These are phyloP conservation scores for Sapayoa aenigma DNA, from an alignment of 2,113 vertebrate genomes.

Conservation along the genomic window DNA sequence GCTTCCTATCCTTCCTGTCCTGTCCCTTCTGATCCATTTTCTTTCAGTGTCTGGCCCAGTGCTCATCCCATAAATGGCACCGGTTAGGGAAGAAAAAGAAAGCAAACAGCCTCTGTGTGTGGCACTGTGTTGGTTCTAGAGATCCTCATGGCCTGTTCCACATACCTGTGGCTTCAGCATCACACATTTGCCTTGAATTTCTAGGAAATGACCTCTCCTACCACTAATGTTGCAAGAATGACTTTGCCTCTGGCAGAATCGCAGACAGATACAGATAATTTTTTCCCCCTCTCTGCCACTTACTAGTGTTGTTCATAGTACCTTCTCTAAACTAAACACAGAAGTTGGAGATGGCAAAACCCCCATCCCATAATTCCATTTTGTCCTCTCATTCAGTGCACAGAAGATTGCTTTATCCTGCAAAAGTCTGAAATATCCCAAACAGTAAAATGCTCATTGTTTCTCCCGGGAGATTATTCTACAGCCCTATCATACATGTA, in stretches of 20 bases:
- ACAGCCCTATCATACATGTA: not conserved
- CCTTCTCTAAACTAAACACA: not conserved
- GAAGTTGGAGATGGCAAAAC: not conserved
- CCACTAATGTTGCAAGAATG: not conserved
- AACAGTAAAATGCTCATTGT: slow-evolving; percentile 25
- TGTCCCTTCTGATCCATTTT: not conserved
- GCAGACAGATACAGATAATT: not conserved
- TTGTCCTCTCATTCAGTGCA: not conserved
- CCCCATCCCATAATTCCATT: not conserved
- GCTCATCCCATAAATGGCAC: not conserved
- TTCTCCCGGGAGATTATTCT: slow-evolving; percentile 15
- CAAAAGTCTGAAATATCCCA: slow-evolving; percentile 3
- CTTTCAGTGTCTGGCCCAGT: not conserved
- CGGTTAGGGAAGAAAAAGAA: not conserved
- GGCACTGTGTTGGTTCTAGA: not conserved
- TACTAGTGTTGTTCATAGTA: not conserved
- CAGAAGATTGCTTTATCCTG: not conserved
- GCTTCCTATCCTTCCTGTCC: not conserved
- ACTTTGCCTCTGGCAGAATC: not conserved
- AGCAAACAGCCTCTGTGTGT: not conserved
- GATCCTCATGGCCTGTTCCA: not conserved
- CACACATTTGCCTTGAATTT: not conserved
- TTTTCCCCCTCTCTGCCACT: not conserved
- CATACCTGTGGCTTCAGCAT: not conserved
- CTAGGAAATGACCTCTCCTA: not conserved